These are phyloP conservation scores for Corydoras maculifer DNA, from an alignment of 2,113 vertebrate genomes.

Conservation along the genomic window DNA sequence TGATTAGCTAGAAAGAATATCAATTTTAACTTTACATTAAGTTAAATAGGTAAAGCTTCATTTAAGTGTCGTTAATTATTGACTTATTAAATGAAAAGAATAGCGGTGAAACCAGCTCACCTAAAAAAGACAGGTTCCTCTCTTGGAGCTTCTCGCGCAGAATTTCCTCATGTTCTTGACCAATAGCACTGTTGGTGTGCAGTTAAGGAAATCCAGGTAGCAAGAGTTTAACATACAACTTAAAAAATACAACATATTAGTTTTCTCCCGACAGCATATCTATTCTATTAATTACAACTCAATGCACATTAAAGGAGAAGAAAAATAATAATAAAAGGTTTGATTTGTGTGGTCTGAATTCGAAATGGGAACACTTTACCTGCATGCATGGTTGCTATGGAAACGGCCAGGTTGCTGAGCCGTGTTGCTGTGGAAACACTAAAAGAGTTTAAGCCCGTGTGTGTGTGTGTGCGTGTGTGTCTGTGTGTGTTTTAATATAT, in stretches of 20 bases:
- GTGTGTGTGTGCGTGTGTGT: slow-evolving; percentile 14
- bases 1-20: no score
- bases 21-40: no score
- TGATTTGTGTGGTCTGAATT: neutral
- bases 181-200: slow-evolving; percentile 74
- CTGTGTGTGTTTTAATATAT: slow-evolving; percentile 27
- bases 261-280: neutral
- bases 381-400: slow-evolving; percentile 50
- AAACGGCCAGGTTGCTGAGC: slow-evolving; percentile 43
- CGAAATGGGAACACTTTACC: slow-evolving; percentile 36
- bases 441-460: slow-evolving; percentile 21
- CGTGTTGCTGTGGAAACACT: slow-evolving; percentile 54
- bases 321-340: no score
- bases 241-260: neutral
- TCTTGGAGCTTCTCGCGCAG: slow-evolving; percentile 84
- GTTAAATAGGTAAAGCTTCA: no score
- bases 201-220: slow-evolving; percentile 67
- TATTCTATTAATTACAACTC: no score
- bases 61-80: no score
- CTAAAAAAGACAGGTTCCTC: slow-evolving; percentile 87
- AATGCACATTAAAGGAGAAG: no score
- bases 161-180: slow-evolving; percentile 89
- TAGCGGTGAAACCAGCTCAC: slow-evolving; percentile 63
- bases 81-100: neutral
- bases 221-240: neutral